phyloP scores from a whole-genome alignment of 2,113 vertebrate species.

The Ploceus nigricollis region DNA sequence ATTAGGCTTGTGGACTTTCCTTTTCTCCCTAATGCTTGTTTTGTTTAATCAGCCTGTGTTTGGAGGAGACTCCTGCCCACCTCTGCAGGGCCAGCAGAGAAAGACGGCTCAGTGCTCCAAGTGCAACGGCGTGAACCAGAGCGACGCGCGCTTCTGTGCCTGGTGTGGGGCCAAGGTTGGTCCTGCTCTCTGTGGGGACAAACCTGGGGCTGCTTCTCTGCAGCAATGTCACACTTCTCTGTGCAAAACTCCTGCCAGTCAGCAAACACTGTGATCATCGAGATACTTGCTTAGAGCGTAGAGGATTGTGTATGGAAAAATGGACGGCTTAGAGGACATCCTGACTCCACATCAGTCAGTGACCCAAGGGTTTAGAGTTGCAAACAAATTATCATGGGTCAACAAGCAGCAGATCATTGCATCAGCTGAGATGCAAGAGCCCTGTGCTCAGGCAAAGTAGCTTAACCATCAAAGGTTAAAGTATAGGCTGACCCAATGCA shows the following conservation, averaged over 20 bases:
- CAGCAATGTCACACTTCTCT: not conserved
- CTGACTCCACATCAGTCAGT: not conserved
- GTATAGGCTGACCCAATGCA: not conserved
- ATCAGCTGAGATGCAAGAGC: not conserved
- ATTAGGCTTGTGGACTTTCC: not conserved
- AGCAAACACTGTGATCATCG: not conserved
- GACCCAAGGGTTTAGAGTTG: not conserved
- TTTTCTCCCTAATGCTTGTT: not conserved
- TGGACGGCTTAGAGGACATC: not conserved
- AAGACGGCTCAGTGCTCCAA: conserved; percentile 75
- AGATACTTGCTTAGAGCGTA: not conserved
- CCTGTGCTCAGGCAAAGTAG: not conserved
- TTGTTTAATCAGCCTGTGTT: conserved; percentile 42
- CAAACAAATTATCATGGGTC: not conserved
- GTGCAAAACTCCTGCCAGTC: not conserved
- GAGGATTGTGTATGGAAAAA: not conserved
- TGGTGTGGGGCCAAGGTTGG: conserved; percentile 84
- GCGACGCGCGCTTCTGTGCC: conserved; percentile 80
- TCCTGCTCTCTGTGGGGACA: not conserved
- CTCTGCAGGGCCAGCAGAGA: not conserved
- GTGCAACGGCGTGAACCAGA: conserved; percentile 72
- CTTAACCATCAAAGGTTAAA: not conserved
- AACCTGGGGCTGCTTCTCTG: not conserved
- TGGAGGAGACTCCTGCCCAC: conserved; percentile 19
- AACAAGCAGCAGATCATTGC: not conserved